phyloP scores from a whole-genome alignment of 1,140 invertebrate genomes.

The Drosophila eugracilis region DNA sequence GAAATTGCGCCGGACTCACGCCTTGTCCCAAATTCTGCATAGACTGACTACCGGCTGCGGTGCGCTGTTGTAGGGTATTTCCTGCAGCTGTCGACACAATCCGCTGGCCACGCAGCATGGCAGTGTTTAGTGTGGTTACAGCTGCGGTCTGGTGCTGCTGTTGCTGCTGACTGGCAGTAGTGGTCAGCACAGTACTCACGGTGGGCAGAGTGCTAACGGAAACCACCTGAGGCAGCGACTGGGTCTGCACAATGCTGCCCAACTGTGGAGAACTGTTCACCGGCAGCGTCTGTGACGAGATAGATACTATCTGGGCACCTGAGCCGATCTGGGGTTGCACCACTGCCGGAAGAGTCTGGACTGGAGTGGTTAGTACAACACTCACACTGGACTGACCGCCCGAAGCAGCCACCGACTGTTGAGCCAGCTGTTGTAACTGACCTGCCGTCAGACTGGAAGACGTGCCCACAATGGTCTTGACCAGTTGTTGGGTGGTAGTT shows the following conservation, averaged over 20 bases:
- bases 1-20: conserved; percentile 85
- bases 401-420: conserved; percentile 52
- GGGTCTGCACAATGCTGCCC: conserved; percentile 82
- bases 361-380: conserved; percentile 81
- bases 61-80: conserved; percentile 78
- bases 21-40: conserved; percentile 74
- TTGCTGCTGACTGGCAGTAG: conserved; percentile 80
- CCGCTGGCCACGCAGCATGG: conserved; percentile 84
- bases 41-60: conserved; percentile 81
- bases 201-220: conserved; percentile 78
- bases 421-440: conserved; percentile 77
- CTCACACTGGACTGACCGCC: conserved; percentile 71
- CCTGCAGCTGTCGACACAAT: conserved; percentile 84
- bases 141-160: conserved; percentile 76
- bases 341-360: conserved; percentile 67
- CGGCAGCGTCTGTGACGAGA: conserved; percentile 76
- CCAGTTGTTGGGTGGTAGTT: conserved; percentile 69
- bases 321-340: conserved; percentile 61
- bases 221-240: conserved; percentile 78
- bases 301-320: conserved; percentile 82
- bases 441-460: conserved; percentile 59
- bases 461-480: conserved; percentile 79
- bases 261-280: conserved; percentile 73
- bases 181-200: conserved; percentile 73
- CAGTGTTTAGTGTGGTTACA: conserved; percentile 82